These are phyloP conservation scores for Stenolophus ochropezus DNA, from an alignment of 2,888 invertebrate species.

Conservation along the genomic window DNA sequence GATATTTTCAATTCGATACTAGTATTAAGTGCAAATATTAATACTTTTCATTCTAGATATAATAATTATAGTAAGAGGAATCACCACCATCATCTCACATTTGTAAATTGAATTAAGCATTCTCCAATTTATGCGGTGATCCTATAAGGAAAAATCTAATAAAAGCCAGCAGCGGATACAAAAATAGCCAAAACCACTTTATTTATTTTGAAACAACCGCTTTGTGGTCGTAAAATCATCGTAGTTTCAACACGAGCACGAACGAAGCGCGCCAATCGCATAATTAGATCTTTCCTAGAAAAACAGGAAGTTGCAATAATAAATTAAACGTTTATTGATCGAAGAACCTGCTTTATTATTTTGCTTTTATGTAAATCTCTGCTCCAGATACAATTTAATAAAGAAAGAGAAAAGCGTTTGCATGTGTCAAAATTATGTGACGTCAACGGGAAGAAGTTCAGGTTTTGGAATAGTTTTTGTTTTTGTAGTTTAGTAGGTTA, in stretches of 20 bases:
- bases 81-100: too few relatives aligned
- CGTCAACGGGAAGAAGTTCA: not conserved
- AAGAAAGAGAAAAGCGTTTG: slow-evolving; percentile 47
- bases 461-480: not conserved
- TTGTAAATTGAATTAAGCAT: too few relatives aligned
- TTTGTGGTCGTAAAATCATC: slow-evolving; percentile 31
- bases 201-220: slow-evolving; percentile 39
- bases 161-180: slow-evolving; percentile 11
- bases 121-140: too few relatives aligned
- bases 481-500: not conserved
- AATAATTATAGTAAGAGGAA: too few relatives aligned
- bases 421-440: not conserved
- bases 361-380: slow-evolving; percentile 55
- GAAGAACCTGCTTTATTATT: slow-evolving; percentile 57
- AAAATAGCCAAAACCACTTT: slow-evolving; percentile 20
- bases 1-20: too few relatives aligned
- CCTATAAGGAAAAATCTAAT: not conserved
- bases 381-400: slow-evolving; percentile 55
- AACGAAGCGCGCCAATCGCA: not conserved
- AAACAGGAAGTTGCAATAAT: slow-evolving; percentile 58
- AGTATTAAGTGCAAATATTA: too few relatives aligned
- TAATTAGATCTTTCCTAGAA: slow-evolving; percentile 50
- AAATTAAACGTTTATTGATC: slow-evolving; percentile 55
- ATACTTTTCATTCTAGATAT: too few relatives aligned
- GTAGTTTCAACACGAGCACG: slow-evolving; percentile 21